Conservation (phyloP, 2,888 invertebrate genomes). For the Hypena proboscidalis region DNA sequence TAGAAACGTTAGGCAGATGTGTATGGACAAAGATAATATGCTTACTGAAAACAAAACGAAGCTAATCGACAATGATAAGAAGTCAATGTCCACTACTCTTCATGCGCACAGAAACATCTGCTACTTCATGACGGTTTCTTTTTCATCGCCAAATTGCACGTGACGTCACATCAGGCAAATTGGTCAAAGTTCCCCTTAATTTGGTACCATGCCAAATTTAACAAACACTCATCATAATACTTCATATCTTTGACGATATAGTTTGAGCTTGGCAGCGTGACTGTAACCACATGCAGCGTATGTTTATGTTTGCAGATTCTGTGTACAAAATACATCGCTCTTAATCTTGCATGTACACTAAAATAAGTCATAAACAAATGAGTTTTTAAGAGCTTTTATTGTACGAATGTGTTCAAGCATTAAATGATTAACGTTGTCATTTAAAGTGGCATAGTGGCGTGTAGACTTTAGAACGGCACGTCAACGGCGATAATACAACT, state of each 20-base stretch:
- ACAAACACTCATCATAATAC: conserved; percentile 49
- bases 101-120: conserved; percentile 22
- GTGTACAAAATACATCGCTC: not conserved
- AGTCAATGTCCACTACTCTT: conserved; percentile 34
- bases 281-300: not conserved
- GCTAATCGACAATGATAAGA: conserved; percentile 8
- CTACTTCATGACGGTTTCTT: conserved; percentile 21
- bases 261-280: conserved; percentile 16
- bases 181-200: conserved; percentile 56
- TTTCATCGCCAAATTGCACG: conserved; percentile 34
- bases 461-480: conserved; percentile 1
- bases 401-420: too few relatives aligned
- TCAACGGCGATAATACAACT: not conserved
- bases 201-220: conserved; percentile 55
- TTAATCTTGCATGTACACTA: conserved; percentile 9
- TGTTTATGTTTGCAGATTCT: conserved; percentile 8
- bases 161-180: conserved; percentile 44
- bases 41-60: conserved; percentile 14
- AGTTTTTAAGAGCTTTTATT: too few relatives aligned
- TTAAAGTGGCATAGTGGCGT: too few relatives aligned
- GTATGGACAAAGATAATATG: too few relatives aligned
- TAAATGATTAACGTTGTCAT: too few relatives aligned
- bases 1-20: too few relatives aligned
- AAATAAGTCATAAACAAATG: not conserved
- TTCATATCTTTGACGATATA: conserved; percentile 35